phyloP scores from a whole-genome alignment of 2,113 vertebrate genomes.

The Engraulis encrasicolus region DNA sequence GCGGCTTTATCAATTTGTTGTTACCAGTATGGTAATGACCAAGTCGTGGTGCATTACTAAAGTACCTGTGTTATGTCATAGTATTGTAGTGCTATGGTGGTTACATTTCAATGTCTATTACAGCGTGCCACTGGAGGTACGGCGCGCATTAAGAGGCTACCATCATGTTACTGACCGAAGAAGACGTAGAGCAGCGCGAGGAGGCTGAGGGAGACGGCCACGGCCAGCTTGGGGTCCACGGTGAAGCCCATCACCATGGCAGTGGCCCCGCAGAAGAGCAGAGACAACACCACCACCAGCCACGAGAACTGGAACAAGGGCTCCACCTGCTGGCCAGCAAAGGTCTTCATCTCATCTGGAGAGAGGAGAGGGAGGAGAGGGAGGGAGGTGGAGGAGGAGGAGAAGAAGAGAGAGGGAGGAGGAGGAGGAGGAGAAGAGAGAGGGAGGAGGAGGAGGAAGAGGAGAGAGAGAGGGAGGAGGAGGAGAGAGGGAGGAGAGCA shows the following conservation, averaged over 20 bases:
- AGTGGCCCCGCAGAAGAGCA: constrained; percentile 83
- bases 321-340: constrained; percentile 95
- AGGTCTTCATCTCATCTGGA: constrained; percentile 99
- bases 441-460: no score
- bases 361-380: constrained; percentile 21
- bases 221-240: constrained; percentile 83
- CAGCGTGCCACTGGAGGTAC: no score
- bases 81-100: no score
- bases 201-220: constrained; percentile 87
- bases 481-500: no score
- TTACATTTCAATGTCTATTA: no score
- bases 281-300: constrained; percentile 88
- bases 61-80: no score
- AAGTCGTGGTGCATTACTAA: no score
- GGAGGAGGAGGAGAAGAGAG: constrained; percentile 56
- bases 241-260: constrained; percentile 87
- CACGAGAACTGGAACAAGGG: constrained; percentile 95
- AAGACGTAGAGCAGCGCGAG: constrained; percentile 91
- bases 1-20: no score
- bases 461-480: neutral
- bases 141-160: no score
- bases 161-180: constrained; percentile 92
- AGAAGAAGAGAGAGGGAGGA: no score
- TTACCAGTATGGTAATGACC: no score
- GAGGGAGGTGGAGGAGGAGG: neutral